phyloP scores from a whole-genome alignment of 92 coral and sea anemone species.

The Zoanthus sansibaricus region DNA sequence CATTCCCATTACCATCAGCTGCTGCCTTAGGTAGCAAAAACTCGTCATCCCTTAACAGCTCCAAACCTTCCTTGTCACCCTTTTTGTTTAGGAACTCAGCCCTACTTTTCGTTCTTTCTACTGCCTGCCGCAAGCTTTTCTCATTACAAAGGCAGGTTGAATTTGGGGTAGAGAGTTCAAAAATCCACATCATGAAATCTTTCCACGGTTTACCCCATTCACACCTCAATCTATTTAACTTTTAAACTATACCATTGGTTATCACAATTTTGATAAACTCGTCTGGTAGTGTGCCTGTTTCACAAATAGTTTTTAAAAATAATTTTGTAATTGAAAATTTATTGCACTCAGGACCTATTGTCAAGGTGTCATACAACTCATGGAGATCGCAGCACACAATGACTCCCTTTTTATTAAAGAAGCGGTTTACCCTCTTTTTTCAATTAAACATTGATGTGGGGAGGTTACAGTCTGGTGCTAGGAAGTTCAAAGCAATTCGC shows the following conservation, averaged over 20 bases:
- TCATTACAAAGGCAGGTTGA: conserved; percentile 6
- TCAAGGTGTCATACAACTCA: neutral
- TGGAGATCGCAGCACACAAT: conserved; percentile 12
- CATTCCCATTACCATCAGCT: too few species aligned
- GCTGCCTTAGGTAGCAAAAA: neutral
- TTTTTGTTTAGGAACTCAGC: neutral
- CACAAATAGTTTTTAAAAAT: conserved; percentile 15
- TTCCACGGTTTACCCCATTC: conserved; percentile 30
- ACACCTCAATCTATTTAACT: neutral
- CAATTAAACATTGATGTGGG: conserved; percentile 32
- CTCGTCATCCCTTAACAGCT: neutral
- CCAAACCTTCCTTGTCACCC: too few species aligned
- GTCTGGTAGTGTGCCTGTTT: conserved; percentile 7
- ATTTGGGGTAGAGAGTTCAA: conserved; percentile 5
- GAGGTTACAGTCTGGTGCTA: conserved; percentile 4
- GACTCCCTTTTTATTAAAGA: conserved; percentile 4
- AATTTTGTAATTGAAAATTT: conserved; percentile 1
- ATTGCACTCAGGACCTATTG: conserved; percentile 17
- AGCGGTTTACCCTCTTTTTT: conserved; percentile 12
- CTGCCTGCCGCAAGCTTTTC: conserved; percentile 24
- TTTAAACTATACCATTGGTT: neutral
- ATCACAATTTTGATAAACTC: conserved; percentile 5
- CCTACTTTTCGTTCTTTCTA: conserved; percentile 1
- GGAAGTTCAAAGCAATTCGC: conserved; percentile 16
- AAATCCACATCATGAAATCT: neutral